phyloP scores from a whole-genome alignment of 2,888 invertebrate genomes.

The Gymnoscelis rufifasciata region DNA sequence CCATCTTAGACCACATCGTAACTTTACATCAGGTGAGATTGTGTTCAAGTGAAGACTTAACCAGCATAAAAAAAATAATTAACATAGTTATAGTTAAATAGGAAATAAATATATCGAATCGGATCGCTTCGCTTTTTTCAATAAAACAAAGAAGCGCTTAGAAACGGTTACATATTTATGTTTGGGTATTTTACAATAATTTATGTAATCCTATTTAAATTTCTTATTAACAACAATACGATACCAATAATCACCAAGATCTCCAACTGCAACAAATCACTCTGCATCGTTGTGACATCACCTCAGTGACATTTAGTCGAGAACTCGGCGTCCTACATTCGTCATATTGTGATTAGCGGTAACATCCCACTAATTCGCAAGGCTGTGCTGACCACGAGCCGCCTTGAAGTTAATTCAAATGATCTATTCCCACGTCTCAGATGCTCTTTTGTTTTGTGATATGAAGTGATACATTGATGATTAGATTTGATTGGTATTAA shows the following conservation, averaged over 20 bases:
- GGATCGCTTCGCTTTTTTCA: no score
- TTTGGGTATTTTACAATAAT: no score
- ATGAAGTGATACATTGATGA: background rate
- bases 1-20: no score
- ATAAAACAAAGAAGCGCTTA: no score
- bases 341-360: slow-evolving; percentile 21
- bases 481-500: background rate
- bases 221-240: no score
- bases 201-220: no score
- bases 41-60: no score
- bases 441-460: slow-evolving; percentile 6
- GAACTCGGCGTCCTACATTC: slow-evolving; percentile 17
- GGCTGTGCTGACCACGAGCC: slow-evolving; percentile 62
- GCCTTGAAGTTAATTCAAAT: slow-evolving; percentile 65
- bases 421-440: slow-evolving; percentile 59
- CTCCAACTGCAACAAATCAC: background rate
- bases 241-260: background rate
- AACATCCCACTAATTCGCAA: slow-evolving; percentile 56
- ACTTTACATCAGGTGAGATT: no score
- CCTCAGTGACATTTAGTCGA: slow-evolving; percentile 1
- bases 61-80: no score
- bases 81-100: no score
- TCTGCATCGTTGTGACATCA: background rate
- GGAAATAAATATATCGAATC: no score
- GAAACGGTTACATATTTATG: no score